Conservation (phyloP, 2,113 vertebrate species). For the Hylia prasina region DNA sequence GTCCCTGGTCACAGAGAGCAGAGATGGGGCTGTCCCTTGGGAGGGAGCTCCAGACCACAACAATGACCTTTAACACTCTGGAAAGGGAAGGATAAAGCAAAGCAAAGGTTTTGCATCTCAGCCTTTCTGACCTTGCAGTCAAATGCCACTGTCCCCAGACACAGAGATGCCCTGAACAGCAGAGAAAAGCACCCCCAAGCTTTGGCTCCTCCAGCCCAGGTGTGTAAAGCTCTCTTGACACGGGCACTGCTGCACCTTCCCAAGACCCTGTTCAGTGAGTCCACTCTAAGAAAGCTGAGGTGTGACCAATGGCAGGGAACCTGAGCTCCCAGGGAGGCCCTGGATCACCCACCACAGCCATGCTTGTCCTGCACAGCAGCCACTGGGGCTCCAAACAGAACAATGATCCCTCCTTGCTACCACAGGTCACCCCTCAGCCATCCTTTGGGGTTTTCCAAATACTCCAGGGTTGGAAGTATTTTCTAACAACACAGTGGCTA, state of each 20-base stretch:
- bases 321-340: background rate
- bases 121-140: background rate
- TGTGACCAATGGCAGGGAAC: background rate
- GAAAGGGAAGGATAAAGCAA: background rate
- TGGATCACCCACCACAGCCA: rapidly evolving
- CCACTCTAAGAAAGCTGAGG: background rate
- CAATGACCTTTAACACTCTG: background rate
- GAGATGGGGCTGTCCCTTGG: background rate
- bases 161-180: background rate
- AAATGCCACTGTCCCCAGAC: background rate
- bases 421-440: too few relatives aligned
- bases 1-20: background rate
- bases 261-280: rapidly evolving
- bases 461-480: too few relatives aligned
- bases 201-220: background rate
- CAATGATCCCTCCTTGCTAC: too few relatives aligned
- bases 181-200: background rate
- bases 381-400: background rate
- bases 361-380: too few relatives aligned
- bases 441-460: background rate
- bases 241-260: rapidly evolving
- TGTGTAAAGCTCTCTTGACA: rapidly evolving
- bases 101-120: background rate
- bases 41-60: background rate
- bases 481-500: background rate